phyloP scores from a whole-genome alignment of 2,888 invertebrate species.

The Mamestra brassicae region DNA sequence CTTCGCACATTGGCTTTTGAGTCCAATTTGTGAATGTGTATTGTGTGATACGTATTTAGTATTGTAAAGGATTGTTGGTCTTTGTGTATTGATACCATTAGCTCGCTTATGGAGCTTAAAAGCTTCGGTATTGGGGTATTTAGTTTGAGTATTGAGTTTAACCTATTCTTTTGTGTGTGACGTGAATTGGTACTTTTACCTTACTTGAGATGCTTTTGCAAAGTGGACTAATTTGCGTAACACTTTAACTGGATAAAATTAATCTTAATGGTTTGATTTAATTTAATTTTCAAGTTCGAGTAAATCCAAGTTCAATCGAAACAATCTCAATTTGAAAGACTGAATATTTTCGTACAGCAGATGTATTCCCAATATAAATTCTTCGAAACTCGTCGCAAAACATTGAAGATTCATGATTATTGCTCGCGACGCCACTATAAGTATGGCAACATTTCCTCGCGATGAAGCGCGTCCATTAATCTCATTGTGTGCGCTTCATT shows the following conservation, averaged over 20 bases:
- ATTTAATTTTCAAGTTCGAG: too few relatives aligned
- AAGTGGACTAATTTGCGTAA: background rate
- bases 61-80: conserved; percentile 71
- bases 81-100: conserved; percentile 69
- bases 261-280: background rate
- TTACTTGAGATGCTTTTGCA: background rate
- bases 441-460: conserved; percentile 71
- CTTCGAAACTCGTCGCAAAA: conserved; percentile 9
- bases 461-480: conserved; percentile 80
- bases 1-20: conserved; percentile 84
- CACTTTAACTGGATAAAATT: background rate
- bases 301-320: background rate
- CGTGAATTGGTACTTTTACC: conserved; percentile 41
- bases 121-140: conserved; percentile 55
- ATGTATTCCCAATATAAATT: conserved; percentile 27
- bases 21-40: conserved; percentile 89
- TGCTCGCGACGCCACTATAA: conserved; percentile 54
- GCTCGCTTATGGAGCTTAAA: conserved; percentile 63
- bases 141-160: conserved; percentile 18
- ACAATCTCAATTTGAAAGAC: background rate
- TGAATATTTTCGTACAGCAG: background rate
- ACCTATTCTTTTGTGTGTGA: conserved; percentile 49
- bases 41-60: conserved; percentile 82
- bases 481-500: conserved; percentile 82
- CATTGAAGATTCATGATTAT: conserved; percentile 54